phyloP scores from a whole-genome alignment of 2,797 vertebrate genomes.

The Cirrhinus mrigala region DNA sequence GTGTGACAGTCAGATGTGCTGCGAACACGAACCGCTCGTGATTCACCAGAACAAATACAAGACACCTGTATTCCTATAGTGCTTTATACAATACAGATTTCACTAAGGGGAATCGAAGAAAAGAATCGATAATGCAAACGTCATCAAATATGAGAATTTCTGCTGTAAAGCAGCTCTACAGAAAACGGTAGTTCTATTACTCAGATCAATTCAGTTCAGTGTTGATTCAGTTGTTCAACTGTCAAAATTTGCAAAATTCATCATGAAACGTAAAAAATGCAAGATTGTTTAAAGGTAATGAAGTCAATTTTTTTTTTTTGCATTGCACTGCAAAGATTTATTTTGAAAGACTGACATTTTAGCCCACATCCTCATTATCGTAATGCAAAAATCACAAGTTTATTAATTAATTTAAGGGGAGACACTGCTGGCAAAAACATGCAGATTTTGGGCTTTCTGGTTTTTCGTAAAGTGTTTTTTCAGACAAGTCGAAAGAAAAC shows the following conservation, averaged over 20 bases:
- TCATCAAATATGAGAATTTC: neutral
- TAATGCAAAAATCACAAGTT: neutral
- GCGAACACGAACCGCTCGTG: conserved; percentile 70
- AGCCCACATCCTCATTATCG: neutral
- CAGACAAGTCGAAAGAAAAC: too few species aligned
- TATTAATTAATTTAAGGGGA: too few species aligned
- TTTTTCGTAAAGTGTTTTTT: too few species aligned
- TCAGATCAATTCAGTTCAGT: neutral
- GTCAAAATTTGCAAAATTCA: neutral
- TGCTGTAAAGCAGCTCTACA: neutral
- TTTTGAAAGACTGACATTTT: neutral
- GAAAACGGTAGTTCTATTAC: neutral
- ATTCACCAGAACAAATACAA: neutral
- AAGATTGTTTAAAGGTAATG: neutral
- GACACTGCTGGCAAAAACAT: too few species aligned
- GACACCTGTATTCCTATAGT: neutral
- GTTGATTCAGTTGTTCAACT: neutral
- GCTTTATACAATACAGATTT: neutral
- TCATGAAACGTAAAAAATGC: neutral
- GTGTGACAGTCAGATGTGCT: conserved; percentile 89
- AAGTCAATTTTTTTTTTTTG: neutral
- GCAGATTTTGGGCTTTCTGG: too few species aligned
- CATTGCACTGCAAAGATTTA: neutral
- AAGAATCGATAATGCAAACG: neutral
- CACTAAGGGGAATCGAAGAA: neutral